A percentile compares a stretch with the other conserved stretches of the same genome.
phyloP scores from a whole-genome alignment of 2,797 vertebrate genomes.

The Urosaurus nigricauda region DNA sequence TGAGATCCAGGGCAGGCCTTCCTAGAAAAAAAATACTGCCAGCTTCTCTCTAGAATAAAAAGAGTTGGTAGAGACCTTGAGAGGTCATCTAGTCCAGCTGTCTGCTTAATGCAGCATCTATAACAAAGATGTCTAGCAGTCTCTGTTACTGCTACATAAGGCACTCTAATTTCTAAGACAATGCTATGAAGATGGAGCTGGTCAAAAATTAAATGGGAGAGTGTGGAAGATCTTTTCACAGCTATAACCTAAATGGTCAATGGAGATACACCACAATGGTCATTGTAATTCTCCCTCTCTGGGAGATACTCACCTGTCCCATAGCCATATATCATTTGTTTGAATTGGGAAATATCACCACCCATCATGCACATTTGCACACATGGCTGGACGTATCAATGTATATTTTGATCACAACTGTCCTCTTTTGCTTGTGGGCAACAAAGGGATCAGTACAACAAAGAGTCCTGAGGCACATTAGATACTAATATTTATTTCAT shows the following conservation, averaged over 20 bases:
- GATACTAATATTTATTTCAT: no score
- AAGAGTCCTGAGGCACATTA: no score
- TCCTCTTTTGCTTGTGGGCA: neutral
- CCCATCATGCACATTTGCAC: neutral
- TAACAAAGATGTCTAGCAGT: neutral
- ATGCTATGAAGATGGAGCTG: neutral
- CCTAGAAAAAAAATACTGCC: neutral
- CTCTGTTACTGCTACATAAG: neutral
- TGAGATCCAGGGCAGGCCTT: neutral
- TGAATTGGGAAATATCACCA: neutral
- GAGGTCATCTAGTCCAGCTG: neutral
- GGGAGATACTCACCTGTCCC: neutral
- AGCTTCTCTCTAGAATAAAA: neutral
- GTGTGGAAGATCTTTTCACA: neutral
- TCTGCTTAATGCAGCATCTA: neutral
- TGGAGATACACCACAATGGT: neutral
- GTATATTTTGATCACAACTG: neutral
- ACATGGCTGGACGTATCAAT: neutral
- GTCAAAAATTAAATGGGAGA: neutral
- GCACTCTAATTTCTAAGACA: no score
- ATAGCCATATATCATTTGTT: neutral
- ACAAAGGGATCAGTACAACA: no score
- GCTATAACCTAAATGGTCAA: neutral
- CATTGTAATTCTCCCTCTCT: neutral
- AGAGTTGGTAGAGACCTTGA: neutral